A percentile compares a stretch with the other conserved stretches of the same genome.
phyloP scores from a whole-genome alignment of 2,113 vertebrate genomes.

The Fulica atra region DNA sequence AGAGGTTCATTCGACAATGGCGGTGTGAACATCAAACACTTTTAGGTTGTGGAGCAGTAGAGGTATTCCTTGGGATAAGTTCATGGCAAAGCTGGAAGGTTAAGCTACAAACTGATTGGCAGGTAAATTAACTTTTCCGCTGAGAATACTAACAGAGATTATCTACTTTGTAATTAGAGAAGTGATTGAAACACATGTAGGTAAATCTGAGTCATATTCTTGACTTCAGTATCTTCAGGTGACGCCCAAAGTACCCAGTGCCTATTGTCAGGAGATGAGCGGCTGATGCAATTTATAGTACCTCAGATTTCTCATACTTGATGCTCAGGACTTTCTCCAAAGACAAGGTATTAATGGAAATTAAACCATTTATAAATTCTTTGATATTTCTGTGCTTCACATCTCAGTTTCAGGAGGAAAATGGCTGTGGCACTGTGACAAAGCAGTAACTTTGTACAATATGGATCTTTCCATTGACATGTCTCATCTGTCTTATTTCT shows the following conservation, averaged over 20 bases:
- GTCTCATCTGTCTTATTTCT: neutral
- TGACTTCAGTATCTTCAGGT: neutral
- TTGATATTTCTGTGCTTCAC: neutral
- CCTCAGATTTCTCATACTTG: neutral
- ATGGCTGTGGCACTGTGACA: neutral
- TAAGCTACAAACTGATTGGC: neutral
- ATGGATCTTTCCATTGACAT: neutral
- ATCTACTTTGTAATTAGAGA: neutral
- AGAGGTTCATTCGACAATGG: neutral
- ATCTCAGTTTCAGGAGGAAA: neutral
- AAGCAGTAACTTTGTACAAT: neutral
- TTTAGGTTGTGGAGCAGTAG: neutral
- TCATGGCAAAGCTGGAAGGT: neutral
- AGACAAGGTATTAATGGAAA: neutral
- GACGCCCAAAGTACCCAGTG: neutral
- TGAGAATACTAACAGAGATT: neutral
- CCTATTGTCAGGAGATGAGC: neutral
- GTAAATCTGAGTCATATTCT: neutral
- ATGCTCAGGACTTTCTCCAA: neutral
- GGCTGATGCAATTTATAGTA: neutral
- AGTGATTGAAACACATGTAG: neutral
- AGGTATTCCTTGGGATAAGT: neutral
- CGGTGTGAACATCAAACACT: neutral
- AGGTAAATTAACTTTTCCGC: neutral
- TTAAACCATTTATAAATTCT: neutral